phyloP scores from a whole-genome alignment of 2,113 vertebrate species.

The Lonchura striata region DNA sequence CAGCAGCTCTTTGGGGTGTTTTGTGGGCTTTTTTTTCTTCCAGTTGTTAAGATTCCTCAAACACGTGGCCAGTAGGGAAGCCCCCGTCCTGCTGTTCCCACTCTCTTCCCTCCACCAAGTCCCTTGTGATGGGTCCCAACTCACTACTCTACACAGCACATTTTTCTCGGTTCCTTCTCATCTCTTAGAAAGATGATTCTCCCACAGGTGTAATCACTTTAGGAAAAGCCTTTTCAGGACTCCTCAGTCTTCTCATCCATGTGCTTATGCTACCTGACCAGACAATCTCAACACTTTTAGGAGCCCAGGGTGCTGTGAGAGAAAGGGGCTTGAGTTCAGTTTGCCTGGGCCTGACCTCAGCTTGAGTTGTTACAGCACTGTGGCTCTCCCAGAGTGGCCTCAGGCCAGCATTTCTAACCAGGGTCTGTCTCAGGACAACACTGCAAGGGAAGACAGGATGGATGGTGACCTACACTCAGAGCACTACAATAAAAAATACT shows the following conservation, averaged over 20 bases:
- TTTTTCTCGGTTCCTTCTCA: neutral
- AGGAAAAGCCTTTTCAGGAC: neutral
- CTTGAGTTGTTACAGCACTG: neutral
- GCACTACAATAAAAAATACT: neutral
- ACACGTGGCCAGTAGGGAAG: neutral
- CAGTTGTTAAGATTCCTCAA: neutral
- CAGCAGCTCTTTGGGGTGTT: neutral
- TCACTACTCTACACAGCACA: neutral
- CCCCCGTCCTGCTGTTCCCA: neutral
- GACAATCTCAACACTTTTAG: neutral
- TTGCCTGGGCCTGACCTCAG: neutral
- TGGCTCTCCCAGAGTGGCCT: neutral
- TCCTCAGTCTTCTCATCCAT: neutral
- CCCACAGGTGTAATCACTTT: neutral
- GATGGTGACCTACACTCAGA: neutral
- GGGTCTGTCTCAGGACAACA: neutral
- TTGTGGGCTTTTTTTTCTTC: neutral
- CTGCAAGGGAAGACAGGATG: neutral
- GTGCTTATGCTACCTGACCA: neutral
- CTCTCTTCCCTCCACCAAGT: neutral
- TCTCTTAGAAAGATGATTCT: neutral
- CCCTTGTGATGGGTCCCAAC: neutral
- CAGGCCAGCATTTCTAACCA: neutral
- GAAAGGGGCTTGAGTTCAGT: neutral
- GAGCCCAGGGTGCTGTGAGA: neutral